Conservation (phyloP, 23 tunicate species). For the Aplidium turbinatum region DNA sequence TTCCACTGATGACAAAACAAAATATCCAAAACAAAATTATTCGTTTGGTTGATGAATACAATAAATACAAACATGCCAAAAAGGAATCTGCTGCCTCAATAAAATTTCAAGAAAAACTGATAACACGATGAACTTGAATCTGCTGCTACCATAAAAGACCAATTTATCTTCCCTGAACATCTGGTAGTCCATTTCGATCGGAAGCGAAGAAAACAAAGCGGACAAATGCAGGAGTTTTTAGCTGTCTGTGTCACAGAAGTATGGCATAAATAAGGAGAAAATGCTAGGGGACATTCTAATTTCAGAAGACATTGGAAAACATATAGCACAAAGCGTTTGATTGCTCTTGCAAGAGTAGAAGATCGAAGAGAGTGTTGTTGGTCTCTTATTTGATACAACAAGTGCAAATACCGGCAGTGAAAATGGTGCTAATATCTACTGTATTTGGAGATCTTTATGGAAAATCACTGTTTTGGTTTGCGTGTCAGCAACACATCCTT, state of each 20-base stretch:
- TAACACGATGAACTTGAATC: constrained; percentile 15
- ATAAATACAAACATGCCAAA: too few relatives aligned
- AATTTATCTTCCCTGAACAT: constrained; percentile 18
- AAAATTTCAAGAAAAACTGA: too few relatives aligned
- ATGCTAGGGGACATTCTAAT: constrained; percentile 16
- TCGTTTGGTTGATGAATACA: too few relatives aligned
- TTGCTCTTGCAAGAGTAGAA: constrained; percentile 18
- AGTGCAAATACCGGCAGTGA: constrained; percentile 23
- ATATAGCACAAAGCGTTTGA: constrained; percentile 21
- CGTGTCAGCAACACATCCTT: constrained; percentile 20
- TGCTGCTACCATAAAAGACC: constrained; percentile 12
- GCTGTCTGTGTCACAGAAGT: constrained; percentile 29
- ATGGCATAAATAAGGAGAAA: constrained; percentile 16
- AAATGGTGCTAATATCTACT: constrained; percentile 13
- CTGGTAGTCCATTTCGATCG: constrained; percentile 16
- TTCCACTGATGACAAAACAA: too few relatives aligned
- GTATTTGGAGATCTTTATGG: too few relatives aligned
- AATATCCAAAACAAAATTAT: too few relatives aligned
- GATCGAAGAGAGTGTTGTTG: constrained; percentile 2
- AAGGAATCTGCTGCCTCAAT: too few relatives aligned
- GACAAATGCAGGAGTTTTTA: constrained; percentile 13
- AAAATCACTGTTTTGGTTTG: constrained; percentile 29
- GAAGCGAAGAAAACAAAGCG: constrained; percentile 24
- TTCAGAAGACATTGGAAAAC: constrained; percentile 20
- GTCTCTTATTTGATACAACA: constrained; percentile 15